Evolutionary conservation across 2,797 vertebrate genomes (phyloP), one percentile per base, ranked within the genome.

Genomic region (Spinus olivaceus): DNA sequence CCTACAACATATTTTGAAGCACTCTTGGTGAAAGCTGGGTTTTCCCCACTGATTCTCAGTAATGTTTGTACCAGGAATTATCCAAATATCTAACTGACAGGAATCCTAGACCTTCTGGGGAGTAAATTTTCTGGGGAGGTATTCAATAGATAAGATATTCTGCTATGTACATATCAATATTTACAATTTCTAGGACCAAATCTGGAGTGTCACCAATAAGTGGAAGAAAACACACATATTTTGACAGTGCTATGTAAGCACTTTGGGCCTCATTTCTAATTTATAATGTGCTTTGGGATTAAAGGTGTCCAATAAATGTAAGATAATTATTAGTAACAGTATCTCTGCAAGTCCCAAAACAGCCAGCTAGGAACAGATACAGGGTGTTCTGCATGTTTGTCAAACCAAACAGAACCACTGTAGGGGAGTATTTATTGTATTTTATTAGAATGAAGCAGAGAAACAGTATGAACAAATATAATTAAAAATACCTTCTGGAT

Each of bases 251-350:
- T 86, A 49, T 81, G 59, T 39, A 92, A 67, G 77, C 73, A 76
- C 53, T 67, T 88, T 7, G 66, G 61, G 20, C 63, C 33, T 79
- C 3, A 5, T 51, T 60, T 87, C 25, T 81, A 66, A 91, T 84
- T 89, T 94, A 46, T 56, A 69, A 88, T 81, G 54, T 81, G 65
- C 57, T 95, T 93, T 93, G 86, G 86, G 89, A 91, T 83, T 95
- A 95, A 92, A 95, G 44, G 41, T 88, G 59, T 78, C 72, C 28
- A 76, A 63, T 46, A 92, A 91, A 91, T 33, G 22, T 53, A 90
- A 90, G 47, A 90, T 88, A 76, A 81, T 91, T 89, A 63, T 86
- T 90, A 81, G 79, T 59, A 94, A 90, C 57, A 66, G 25, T 73
- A 91, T 88, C 41, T 66, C 39, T 81, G 63, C 44, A 91, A 92